Evolutionary conservation across 2,888 invertebrate species (phyloP), one percentile per base, ranked within the genome.

Genomic region (Pharmacophagus antenor): DNA sequence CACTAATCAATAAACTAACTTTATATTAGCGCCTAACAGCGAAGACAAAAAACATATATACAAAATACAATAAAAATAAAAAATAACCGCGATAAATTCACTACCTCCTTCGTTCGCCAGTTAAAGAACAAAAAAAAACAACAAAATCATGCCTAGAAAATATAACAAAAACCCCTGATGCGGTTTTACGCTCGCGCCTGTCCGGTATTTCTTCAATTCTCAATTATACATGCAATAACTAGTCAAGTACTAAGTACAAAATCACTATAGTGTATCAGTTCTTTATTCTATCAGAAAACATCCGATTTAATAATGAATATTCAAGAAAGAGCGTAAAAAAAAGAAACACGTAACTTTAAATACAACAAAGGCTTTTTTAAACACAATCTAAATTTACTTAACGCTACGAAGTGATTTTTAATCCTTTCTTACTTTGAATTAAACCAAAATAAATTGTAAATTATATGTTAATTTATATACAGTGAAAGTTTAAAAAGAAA

Each of bases 361-460:
- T 18, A 53, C 53, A 42, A 23, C 53, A 44, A 49, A 44, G n/a
- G 42, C 22, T 53, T 53, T 23, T 23, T 53, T 53, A 25, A 53
- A 44, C 44, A 17, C 42, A 44, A 23, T 23, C 42, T 72, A 70
- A 67, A 62, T 55, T 59, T 62, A 61, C 49, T 64, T 54, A 65
- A 63, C 65, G 65, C 67, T 67, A 10, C 10, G 12, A 15, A 12
- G 31, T 31, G 31, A 31, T 31, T 31, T 31, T 7, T 31, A 31
- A 31, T 31, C 31, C 31, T 3, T 31, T 27, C 27, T n/a, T n/a
- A n/a, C n/a, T n/a, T n/a, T n/a, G n/a, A n/a, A n/a, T n/a, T n/a
- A n/a, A n/a, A n/a, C n/a, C n/a, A n/a, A n/a, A n/a, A n/a, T n/a
- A n/a, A n/a, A n/a, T n/a, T n/a, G n/a, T n/a, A n/a, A n/a, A n/a